Conservation (phyloP, 1,140 invertebrate genomes). For the Callitettix versicolor region DNA sequence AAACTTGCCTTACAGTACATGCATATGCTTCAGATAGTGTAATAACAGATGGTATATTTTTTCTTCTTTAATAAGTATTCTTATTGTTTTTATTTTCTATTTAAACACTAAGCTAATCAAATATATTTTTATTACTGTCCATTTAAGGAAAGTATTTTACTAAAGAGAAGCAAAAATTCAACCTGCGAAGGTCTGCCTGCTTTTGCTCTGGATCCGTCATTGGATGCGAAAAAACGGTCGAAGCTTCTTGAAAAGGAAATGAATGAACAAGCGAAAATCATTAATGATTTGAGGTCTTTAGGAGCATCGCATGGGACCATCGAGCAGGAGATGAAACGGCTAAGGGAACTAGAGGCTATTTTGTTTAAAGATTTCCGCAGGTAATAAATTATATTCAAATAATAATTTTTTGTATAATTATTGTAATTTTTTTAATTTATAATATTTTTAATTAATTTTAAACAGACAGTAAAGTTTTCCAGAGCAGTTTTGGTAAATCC, state of each 20-base stretch:
- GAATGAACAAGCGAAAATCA: conserved; percentile 90
- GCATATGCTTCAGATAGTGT: too few relatives aligned
- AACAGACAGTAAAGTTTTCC: conserved; percentile 9
- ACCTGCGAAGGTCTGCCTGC: conserved; percentile 60
- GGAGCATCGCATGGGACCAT: conserved; percentile 87
- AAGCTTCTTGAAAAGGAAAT: conserved; percentile 94
- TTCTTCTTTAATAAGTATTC: too few relatives aligned
- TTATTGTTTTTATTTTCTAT: too few relatives aligned
- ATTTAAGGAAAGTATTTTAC: conserved; percentile 55
- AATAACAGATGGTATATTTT: too few relatives aligned
- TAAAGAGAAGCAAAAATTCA: conserved; percentile 47
- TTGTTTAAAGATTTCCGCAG: conserved; percentile 79
- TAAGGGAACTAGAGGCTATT: conserved; percentile 84
- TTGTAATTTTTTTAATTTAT: conserved; percentile 12
- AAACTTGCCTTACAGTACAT: too few relatives aligned
- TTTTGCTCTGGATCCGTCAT: conserved; percentile 73
- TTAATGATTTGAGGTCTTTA: conserved; percentile 78
- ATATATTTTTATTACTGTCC: too few relatives aligned
- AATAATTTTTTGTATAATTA: background rate
- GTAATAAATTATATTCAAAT: conserved; percentile 25
- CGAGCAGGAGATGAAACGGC: conserved; percentile 76
- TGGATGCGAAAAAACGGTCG: conserved; percentile 81
- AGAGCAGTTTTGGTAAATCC: too few relatives aligned
- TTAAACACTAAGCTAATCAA: too few relatives aligned
- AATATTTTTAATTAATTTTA: background rate